Conservation (phyloP, 2,888 invertebrate genomes). For the Imbricaverruca yamaguchii region DNA sequence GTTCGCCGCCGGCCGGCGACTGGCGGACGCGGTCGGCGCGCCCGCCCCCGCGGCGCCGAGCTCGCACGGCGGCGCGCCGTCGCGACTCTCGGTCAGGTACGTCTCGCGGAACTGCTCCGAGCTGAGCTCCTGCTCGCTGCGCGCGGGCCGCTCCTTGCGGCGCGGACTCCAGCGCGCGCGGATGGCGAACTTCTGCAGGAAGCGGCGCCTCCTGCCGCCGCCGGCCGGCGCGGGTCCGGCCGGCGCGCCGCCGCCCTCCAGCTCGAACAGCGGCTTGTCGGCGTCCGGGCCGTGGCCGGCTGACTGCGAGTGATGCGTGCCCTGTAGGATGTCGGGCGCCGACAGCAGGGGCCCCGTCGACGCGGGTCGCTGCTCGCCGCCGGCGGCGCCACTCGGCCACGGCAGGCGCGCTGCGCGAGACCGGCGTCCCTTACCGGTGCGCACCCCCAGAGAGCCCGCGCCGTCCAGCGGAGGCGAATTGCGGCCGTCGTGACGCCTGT, state of each 20-base stretch:
- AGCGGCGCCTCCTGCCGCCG: conserved; percentile 35
- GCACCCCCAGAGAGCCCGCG: background rate
- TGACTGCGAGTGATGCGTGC: background rate
- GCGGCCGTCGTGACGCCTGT: background rate
- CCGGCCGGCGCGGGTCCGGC: conserved; percentile 1
- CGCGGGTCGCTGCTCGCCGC: background rate
- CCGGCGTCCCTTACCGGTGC: background rate
- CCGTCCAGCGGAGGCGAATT: background rate
- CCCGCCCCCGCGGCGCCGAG: no score
- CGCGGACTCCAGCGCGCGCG: conserved; percentile 36
- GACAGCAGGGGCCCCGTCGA: background rate
- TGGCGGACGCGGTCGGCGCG: no score
- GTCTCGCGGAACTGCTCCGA: conserved; percentile 36
- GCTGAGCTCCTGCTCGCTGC: conserved; percentile 33
- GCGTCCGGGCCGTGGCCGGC: conserved; percentile 25
- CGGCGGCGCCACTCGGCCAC: background rate
- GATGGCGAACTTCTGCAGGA: conserved; percentile 36
- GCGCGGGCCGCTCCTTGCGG: conserved; percentile 31
- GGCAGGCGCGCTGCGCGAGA: background rate
- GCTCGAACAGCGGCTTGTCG: conserved; percentile 20
- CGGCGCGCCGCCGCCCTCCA: background rate
- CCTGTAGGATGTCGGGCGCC: background rate
- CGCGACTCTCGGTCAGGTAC: conserved; percentile 28
- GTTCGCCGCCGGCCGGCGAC: no score
- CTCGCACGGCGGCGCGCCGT: no score